phyloP scores from a whole-genome alignment of 2,888 invertebrate genomes.

The Odontomyia ornata region DNA sequence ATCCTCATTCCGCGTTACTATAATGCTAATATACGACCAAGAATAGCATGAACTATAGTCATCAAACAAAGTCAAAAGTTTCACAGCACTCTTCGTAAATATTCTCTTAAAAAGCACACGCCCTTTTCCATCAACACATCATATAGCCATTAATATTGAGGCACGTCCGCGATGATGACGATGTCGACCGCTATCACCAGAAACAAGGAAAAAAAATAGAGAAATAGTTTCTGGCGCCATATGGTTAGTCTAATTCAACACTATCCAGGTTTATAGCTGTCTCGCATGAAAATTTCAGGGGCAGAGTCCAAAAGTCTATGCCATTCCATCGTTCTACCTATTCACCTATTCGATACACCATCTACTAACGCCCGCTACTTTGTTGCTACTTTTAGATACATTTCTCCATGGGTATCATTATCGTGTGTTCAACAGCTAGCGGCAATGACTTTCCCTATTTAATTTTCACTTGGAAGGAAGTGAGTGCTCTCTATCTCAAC shows the following conservation, averaged over 20 bases:
- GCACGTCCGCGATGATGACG: constrained; percentile 1
- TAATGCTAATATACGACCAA: constrained; percentile 10
- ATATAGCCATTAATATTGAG: constrained; percentile 36
- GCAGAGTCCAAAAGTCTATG: constrained; percentile 20
- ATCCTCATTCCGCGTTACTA: background rate
- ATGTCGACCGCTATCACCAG: too few species aligned
- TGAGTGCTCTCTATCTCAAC: too few species aligned
- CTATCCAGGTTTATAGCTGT: constrained; percentile 29
- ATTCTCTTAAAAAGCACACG: constrained; percentile 41
- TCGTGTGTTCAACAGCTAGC: too few species aligned
- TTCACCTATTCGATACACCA: background rate
- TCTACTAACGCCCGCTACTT: background rate
- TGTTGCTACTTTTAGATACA: background rate
- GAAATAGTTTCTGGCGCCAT: constrained; percentile 45
- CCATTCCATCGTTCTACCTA: background rate
- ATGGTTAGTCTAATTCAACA: constrained; percentile 41
- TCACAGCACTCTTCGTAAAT: background rate
- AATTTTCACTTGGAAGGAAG: too few species aligned
- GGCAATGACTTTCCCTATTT: too few species aligned
- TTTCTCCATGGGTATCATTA: too few species aligned
- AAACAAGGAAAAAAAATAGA: constrained; percentile 33
- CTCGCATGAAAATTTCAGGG: constrained; percentile 39
- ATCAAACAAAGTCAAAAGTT: background rate
- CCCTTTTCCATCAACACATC: constrained; percentile 47
- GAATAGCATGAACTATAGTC: constrained; percentile 16